Evolutionary conservation across 2,113 vertebrate species (phyloP).

Genomic region (Dascyllus trimaculatus): DNA sequence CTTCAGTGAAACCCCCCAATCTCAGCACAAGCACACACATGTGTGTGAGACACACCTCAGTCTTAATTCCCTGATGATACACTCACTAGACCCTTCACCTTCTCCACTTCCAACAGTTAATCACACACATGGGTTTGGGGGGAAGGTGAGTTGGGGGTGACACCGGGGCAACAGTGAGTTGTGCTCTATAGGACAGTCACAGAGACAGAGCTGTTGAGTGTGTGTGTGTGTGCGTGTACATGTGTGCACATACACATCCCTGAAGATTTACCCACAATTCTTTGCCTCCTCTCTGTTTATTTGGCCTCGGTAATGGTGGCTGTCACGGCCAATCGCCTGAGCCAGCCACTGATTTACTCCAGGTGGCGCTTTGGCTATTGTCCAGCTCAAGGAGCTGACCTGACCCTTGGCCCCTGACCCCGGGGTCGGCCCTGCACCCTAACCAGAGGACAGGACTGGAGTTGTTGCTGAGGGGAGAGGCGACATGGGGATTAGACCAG

Average conservation of each 20-base stretch:
- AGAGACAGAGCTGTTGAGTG: slow-evolving; percentile 33
- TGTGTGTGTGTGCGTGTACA: slow-evolving; percentile 9
- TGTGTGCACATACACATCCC: slow-evolving; percentile 17
- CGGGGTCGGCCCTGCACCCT: slow-evolving; percentile 64
- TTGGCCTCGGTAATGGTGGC: slow-evolving; percentile 77
- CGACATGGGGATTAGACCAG: slow-evolving; percentile 72
- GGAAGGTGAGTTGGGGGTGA: slow-evolving; percentile 53
- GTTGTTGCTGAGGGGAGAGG: slow-evolving; percentile 70
- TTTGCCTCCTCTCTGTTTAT: slow-evolving; percentile 72
- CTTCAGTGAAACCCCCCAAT: slow-evolving; percentile 57
- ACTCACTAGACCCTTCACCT: slow-evolving; percentile 61
- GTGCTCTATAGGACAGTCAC: slow-evolving; percentile 63
- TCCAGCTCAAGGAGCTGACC: slow-evolving; percentile 78
- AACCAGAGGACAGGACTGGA: slow-evolving; percentile 69
- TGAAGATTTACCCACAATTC: slow-evolving; percentile 73
- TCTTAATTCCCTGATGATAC: slow-evolving; percentile 31
- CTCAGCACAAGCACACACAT: slow-evolving; percentile 36
- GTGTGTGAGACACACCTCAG: slow-evolving; percentile 36
- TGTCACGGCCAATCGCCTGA: slow-evolving; percentile 79
- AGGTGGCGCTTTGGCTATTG: slow-evolving; percentile 84
- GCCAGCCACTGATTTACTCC: slow-evolving; percentile 82
- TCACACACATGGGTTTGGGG: slow-evolving; percentile 70
- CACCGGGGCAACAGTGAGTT: slow-evolving; percentile 63
- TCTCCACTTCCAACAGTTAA: slow-evolving; percentile 74
- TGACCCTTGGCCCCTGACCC: slow-evolving; percentile 78